Conservation (phyloP, 2,113 vertebrate genomes). For the Delphinus delphis region DNA sequence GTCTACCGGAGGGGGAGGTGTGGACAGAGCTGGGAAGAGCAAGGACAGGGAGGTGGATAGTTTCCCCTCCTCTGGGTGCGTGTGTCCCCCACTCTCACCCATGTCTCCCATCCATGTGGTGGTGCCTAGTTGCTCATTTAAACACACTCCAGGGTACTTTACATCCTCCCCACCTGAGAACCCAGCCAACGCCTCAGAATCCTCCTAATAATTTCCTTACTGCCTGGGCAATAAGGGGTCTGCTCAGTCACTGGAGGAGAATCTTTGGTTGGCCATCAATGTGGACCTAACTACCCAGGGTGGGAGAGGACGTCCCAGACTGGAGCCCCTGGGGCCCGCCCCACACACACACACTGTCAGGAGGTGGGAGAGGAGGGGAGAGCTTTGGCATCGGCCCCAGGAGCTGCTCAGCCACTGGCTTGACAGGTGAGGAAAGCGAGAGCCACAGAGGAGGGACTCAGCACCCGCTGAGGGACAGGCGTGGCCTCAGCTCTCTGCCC, state of each 20-base stretch:
- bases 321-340: not conserved
- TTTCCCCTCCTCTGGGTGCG: not conserved
- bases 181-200: not conserved
- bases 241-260: not conserved
- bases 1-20: too few relatives aligned
- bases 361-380: too few relatives aligned
- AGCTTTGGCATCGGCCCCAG: not conserved
- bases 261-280: not conserved
- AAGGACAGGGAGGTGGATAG: not conserved
- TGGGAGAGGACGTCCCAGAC: not conserved
- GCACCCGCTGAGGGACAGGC: not conserved
- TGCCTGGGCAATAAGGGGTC: not conserved
- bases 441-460: not conserved
- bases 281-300: too few relatives aligned
- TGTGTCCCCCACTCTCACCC: not conserved
- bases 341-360: not conserved
- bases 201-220: not conserved
- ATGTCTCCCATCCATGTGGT: not conserved
- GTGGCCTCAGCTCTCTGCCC: not conserved
- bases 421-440: not conserved
- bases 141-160: fast-evolving
- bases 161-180: not conserved
- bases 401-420: not conserved
- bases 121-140: not conserved
- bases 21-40: too few relatives aligned